Evolutionary conservation across 2,113 vertebrate species (phyloP).

Genomic region (Ifrita kowaldi): DNA sequence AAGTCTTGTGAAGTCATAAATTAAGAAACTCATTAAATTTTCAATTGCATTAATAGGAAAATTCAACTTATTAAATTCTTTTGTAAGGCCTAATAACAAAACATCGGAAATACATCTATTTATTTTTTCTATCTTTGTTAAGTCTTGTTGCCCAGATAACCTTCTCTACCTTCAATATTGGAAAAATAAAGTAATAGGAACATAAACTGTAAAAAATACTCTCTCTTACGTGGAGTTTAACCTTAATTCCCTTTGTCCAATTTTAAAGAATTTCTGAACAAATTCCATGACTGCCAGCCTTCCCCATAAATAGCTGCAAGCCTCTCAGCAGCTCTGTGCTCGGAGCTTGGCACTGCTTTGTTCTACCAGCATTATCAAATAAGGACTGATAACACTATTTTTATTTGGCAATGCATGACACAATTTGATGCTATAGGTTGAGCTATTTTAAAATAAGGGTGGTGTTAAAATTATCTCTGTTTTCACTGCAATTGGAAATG

Average conservation of each 20-base stretch:
- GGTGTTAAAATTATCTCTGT: not conserved
- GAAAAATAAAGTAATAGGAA: not conserved
- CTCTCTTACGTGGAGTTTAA: not conserved
- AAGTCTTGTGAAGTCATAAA: slow-evolving; percentile 55
- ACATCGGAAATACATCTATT: not conserved
- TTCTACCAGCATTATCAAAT: not conserved
- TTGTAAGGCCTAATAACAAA: not conserved
- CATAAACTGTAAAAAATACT: not conserved
- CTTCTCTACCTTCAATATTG: not conserved
- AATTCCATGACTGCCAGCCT: not conserved
- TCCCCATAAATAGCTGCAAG: not conserved
- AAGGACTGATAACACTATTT: not conserved
- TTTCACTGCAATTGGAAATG: not conserved
- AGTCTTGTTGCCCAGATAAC: not conserved
- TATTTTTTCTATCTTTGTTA: not conserved
- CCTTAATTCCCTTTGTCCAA: not conserved
- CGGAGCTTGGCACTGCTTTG: not conserved
- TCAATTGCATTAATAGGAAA: slow-evolving; percentile 65
- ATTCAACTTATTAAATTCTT: slow-evolving; percentile 38
- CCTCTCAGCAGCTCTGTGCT: not conserved
- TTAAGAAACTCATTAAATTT: slow-evolving; percentile 70
- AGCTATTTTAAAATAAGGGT: not conserved
- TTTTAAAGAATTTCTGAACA: not conserved
- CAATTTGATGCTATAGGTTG: not conserved
- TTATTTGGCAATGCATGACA: not conserved